These are phyloP conservation scores for Epirrhoe tristata DNA, from an alignment of 2,888 invertebrate genomes.

Conservation along the genomic window DNA sequence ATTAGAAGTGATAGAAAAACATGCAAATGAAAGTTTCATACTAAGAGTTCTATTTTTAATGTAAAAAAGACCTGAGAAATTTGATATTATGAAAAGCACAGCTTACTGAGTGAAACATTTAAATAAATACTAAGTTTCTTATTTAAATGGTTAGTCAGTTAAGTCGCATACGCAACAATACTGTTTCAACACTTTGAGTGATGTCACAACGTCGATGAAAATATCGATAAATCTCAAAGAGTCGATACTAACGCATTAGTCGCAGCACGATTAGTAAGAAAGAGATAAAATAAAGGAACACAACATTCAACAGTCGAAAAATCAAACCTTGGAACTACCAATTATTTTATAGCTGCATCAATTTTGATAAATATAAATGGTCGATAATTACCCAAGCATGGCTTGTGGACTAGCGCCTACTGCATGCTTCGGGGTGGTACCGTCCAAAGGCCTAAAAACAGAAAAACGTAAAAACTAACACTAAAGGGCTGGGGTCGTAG, in stretches of 20 bases:
- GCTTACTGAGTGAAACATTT: conserved; percentile 5
- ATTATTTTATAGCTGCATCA: not conserved
- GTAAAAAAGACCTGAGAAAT: not conserved
- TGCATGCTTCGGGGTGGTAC: conserved; percentile 84
- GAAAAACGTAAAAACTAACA: conserved; percentile 80
- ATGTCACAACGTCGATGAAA: conserved; percentile 14
- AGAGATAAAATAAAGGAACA: conserved; percentile 15
- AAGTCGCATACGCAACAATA: conserved; percentile 5
- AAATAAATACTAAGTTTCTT: not conserved
- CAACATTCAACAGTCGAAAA: conserved; percentile 25
- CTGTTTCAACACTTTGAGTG: conserved; percentile 11
- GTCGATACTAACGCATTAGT: conserved; percentile 31
- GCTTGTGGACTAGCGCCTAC: conserved; percentile 86
- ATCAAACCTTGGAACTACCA: not conserved
- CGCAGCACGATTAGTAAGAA: conserved; percentile 17
- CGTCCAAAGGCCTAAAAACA: conserved; percentile 88
- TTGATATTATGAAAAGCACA: conserved; percentile 4
- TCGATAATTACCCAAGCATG: conserved; percentile 87
- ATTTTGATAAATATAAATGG: conserved; percentile 29
- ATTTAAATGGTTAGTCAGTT: conserved; percentile 7
- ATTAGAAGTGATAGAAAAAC: not conserved
- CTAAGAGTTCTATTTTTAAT: not conserved
- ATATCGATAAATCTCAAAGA: conserved; percentile 26
- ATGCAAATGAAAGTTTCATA: conserved; percentile 11
- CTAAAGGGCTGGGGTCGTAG: conserved; percentile 65